Conservation (phyloP, 2,888 invertebrate species). For the Lagria hirta region DNA sequence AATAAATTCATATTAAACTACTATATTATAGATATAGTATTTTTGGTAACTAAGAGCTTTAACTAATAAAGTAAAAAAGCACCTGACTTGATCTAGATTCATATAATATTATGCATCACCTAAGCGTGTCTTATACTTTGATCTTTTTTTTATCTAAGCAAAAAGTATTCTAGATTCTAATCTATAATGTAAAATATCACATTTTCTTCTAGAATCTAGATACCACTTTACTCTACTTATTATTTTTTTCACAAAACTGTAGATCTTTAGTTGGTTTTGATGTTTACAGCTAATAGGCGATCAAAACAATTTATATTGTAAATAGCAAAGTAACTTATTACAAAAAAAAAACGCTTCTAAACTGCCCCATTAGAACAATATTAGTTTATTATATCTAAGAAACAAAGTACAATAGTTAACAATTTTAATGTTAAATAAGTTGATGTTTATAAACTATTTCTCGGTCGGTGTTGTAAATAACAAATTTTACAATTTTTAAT, state of each 20-base stretch:
- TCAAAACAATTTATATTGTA: too few relatives aligned
- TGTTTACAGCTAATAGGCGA: slow-evolving; percentile 29
- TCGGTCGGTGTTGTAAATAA: too few relatives aligned
- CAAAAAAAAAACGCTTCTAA: too few relatives aligned
- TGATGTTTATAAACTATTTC: slow-evolving; percentile 6
- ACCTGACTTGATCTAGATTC: slow-evolving; percentile 17
- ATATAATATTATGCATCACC: slow-evolving; percentile 39
- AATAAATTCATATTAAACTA: slow-evolving; percentile 17
- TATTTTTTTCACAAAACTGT: too few relatives aligned
- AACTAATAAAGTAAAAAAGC: slow-evolving; percentile 26
- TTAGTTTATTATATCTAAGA: slow-evolving; percentile 14
- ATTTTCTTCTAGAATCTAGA: too few relatives aligned
- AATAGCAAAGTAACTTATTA: too few relatives aligned
- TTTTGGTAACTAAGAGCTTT: slow-evolving; percentile 40
- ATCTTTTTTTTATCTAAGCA: slow-evolving; percentile 32
- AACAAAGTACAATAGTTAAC: slow-evolving; percentile 16
- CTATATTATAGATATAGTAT: neutral
- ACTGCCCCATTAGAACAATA: slow-evolving; percentile 41
- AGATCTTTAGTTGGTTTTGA: slow-evolving; percentile 34
- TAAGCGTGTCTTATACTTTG: slow-evolving; percentile 43
- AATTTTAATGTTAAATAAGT: slow-evolving; percentile 19
- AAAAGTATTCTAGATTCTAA: slow-evolving; percentile 12
- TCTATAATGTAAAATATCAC: too few relatives aligned
- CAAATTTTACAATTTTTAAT: too few relatives aligned
- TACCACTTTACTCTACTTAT: too few relatives aligned